A percentile compares a stretch with the other conserved stretches of the same genome.
These are phyloP conservation scores for Gavialis gangeticus DNA, from an alignment of 2,113 vertebrate genomes.

Conservation along the genomic window DNA sequence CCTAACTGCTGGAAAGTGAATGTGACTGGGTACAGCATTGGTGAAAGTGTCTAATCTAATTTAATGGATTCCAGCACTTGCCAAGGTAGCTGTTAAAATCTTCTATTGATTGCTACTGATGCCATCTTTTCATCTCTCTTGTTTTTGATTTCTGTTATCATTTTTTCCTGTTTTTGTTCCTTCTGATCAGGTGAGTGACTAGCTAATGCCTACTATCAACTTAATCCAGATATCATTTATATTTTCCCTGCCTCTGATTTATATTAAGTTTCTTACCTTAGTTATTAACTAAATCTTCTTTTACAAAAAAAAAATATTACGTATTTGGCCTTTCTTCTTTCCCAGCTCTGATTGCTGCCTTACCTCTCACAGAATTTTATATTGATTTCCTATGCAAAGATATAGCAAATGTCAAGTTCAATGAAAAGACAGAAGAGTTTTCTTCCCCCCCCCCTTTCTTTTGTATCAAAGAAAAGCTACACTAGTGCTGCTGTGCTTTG, in stretches of 20 bases:
- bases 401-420: too few relatives aligned
- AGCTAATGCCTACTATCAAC: conserved; percentile 5
- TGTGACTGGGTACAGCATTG: neutral
- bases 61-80: conserved; percentile 11
- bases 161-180: neutral
- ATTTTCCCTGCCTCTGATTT: conserved; percentile 6
- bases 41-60: conserved; percentile 10
- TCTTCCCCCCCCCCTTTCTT: too few relatives aligned
- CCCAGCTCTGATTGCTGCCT: neutral
- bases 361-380: neutral
- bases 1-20: neutral
- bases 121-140: neutral
- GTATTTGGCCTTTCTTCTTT: neutral
- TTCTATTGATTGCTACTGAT: neutral
- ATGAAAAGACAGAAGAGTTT: too few relatives aligned
- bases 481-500: too few relatives aligned
- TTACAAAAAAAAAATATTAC: neutral
- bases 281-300: neutral
- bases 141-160: neutral
- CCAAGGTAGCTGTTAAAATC: neutral
- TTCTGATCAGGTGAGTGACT: neutral
- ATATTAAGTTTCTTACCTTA: neutral
- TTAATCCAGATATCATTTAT: neutral
- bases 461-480: too few relatives aligned
- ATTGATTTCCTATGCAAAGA: too few relatives aligned